phyloP scores from a whole-genome alignment of 2,113 vertebrate genomes.

The Thinocorus orbignyianus region DNA sequence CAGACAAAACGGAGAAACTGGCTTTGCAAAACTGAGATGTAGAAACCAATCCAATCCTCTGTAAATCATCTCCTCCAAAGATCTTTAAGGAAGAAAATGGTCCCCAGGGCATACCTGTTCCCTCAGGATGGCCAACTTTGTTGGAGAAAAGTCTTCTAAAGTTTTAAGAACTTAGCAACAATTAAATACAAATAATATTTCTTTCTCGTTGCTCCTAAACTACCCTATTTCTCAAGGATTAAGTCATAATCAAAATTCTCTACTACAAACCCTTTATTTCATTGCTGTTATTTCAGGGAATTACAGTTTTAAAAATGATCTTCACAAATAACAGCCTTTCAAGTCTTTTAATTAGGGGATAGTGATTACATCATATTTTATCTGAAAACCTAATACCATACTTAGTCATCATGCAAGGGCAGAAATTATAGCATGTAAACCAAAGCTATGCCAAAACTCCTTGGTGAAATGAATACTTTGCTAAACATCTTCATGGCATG shows the following conservation, averaged over 20 bases:
- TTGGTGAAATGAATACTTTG: background rate
- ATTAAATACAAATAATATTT: background rate
- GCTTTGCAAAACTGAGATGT: background rate
- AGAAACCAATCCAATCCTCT: background rate
- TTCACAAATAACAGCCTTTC: background rate
- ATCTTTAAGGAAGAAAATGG: background rate
- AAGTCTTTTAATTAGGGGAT: background rate
- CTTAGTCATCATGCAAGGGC: background rate
- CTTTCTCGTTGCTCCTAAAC: background rate
- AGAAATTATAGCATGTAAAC: background rate
- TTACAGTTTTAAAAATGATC: background rate
- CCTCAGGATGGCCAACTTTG: background rate
- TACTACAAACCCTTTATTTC: background rate
- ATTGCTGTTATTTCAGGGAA: background rate
- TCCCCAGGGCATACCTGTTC: background rate
- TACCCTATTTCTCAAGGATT: background rate
- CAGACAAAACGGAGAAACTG: fast-evolving
- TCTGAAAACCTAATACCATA: background rate
- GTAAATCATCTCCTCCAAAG: fast-evolving
- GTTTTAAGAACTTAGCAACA: background rate
- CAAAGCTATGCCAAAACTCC: background rate
- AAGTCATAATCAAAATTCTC: background rate
- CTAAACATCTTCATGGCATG: background rate
- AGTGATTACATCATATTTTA: background rate
- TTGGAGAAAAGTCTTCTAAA: background rate